These are phyloP conservation scores for Oplegnathus fasciatus DNA, from an alignment of 2,113 vertebrate species.

Conservation along the genomic window DNA sequence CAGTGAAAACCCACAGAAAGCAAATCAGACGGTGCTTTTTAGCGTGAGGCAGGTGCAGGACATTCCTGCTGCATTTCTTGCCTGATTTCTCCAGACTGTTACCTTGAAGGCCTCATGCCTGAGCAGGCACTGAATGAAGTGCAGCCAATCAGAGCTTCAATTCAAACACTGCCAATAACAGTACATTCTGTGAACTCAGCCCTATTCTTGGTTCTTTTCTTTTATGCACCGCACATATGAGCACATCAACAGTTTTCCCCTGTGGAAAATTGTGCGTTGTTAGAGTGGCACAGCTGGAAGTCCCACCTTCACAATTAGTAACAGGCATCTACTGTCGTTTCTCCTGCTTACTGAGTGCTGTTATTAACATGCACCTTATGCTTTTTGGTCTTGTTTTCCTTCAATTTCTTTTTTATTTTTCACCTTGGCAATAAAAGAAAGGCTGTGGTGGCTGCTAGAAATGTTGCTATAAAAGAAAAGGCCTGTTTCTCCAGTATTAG, in stretches of 20 bases:
- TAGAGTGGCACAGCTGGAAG: conserved; percentile 50
- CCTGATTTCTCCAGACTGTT: conserved; percentile 21
- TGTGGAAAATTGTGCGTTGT: conserved; percentile 38
- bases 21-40: not conserved
- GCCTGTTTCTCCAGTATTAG: not conserved
- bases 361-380: conserved; percentile 34
- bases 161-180: conserved; percentile 27
- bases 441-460: not conserved
- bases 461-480: conserved; percentile 9
- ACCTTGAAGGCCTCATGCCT: conserved; percentile 33
- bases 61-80: conserved; percentile 8
- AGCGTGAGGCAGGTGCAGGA: not conserved
- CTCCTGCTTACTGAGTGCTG: not conserved
- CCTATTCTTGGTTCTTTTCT: conserved; percentile 19
- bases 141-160: conserved; percentile 37
- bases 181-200: conserved; percentile 8
- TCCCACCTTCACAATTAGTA: conserved; percentile 53
- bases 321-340: conserved; percentile 39
- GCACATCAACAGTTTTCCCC: conserved; percentile 35
- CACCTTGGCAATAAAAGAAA: conserved; percentile 2
- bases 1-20: not conserved
- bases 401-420: not conserved
- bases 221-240: conserved; percentile 12
- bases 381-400: conserved; percentile 24
- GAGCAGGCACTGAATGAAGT: conserved; percentile 32